Percentiles rank a stretch among this genome's conserved stretches.
Conservation (phyloP, 2,797 vertebrate species). For the Microtus agrestis region DNA sequence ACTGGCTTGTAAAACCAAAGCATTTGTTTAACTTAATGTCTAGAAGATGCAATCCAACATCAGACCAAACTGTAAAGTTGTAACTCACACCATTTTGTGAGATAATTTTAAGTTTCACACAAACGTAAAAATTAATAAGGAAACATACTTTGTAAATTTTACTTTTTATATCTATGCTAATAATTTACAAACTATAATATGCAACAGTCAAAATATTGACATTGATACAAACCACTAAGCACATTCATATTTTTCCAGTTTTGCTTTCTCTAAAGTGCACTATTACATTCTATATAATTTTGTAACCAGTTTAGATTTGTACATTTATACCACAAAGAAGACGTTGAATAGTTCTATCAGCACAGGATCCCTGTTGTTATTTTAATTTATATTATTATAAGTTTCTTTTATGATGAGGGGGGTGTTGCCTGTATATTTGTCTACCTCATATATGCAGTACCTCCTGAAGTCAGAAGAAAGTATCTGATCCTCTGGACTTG, state of each 20-base stretch:
- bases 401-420: neutral
- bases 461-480: neutral
- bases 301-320: neutral
- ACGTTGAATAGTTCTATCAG: neutral
- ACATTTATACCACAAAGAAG: neutral
- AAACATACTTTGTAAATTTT: neutral
- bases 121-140: constrained; percentile 10
- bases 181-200: neutral
- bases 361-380: neutral
- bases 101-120: constrained; percentile 6
- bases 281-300: neutral
- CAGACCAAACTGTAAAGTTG: neutral
- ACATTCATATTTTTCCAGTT: neutral
- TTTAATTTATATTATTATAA: neutral
- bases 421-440: neutral
- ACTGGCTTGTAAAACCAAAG: neutral
- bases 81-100: neutral
- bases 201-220: neutral
- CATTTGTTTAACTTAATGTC: neutral
- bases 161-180: neutral
- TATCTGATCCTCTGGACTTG: neutral
- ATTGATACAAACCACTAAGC: neutral
- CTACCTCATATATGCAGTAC: neutral
- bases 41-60: neutral
- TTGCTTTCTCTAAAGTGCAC: neutral